A percentile compares a stretch with the other conserved stretches of the same genome.
phyloP scores from a whole-genome alignment of 2,113 vertebrate genomes.

The Bos taurus region ARS-UCD2.0 NC_037352.1:21226001-21226500 shows the following conservation, averaged over 20 bases:
- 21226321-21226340: not conserved
- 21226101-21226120: not conserved
- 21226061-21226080: not conserved
- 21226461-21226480: not conserved
- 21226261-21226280: not conserved
- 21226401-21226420: not conserved
- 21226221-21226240: not conserved
- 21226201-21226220: not conserved
- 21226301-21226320: not conserved
- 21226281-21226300: not conserved
- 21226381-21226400: not conserved
- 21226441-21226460: not conserved
- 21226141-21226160: not conserved
- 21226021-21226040: not conserved
- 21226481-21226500: not conserved
- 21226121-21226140: not conserved
- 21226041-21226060: not conserved
- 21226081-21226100: not conserved
- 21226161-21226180: not conserved
- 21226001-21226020: not conserved
- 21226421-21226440: not conserved
- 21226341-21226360: not conserved
- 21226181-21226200: not conserved
- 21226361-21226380: not conserved
- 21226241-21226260: not conserved